phyloP scores from a whole-genome alignment of 2,888 invertebrate species.

The Andrena trimmerana region DNA sequence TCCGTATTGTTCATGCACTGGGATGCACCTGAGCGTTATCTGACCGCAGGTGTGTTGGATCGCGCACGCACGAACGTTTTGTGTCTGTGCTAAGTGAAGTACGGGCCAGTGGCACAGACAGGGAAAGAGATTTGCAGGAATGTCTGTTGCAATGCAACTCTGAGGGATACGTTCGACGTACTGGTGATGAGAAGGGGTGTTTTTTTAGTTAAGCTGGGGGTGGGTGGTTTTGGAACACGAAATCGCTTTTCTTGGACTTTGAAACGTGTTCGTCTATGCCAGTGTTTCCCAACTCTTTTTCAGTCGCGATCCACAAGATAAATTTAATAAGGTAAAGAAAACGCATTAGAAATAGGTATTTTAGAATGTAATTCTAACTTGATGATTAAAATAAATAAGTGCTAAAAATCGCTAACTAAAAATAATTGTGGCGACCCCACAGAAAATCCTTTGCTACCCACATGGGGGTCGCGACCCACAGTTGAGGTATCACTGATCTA shows the following conservation, averaged over 20 bases:
- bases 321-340: too few relatives aligned
- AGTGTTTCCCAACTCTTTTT: too few relatives aligned
- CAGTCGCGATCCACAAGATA: too few relatives aligned
- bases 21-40: slow-evolving; percentile 56
- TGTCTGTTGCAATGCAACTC: background rate
- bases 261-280: background rate
- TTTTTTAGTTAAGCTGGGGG: background rate
- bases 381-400: too few relatives aligned
- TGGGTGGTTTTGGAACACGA: background rate
- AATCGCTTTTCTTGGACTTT: background rate
- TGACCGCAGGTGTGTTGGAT: slow-evolving; percentile 40
- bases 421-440: too few relatives aligned
- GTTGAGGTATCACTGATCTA: too few relatives aligned
- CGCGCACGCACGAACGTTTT: background rate
- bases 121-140: slow-evolving; percentile 11
- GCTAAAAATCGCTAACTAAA: too few relatives aligned
- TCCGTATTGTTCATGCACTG: slow-evolving; percentile 49
- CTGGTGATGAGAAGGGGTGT: background rate
- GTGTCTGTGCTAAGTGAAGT: background rate
- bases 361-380: too few relatives aligned
- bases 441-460: too few relatives aligned
- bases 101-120: background rate
- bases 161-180: background rate
- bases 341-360: too few relatives aligned
- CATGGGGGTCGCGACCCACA: too few relatives aligned